These are phyloP conservation scores for Aleadryas rufinucha DNA, from an alignment of 2,113 vertebrate species.

Conservation along the genomic window DNA sequence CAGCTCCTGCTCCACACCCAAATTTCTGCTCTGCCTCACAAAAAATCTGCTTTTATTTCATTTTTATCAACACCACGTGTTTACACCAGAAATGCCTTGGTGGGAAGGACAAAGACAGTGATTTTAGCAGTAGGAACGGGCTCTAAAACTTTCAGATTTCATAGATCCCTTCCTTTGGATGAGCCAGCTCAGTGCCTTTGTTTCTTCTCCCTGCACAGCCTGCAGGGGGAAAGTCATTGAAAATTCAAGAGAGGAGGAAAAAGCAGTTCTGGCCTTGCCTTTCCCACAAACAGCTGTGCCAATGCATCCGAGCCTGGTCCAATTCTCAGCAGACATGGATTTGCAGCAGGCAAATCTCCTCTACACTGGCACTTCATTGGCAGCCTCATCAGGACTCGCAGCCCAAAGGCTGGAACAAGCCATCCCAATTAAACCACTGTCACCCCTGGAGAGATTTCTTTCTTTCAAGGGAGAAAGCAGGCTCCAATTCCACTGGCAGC, in stretches of 20 bases:
- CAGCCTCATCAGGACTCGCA: not conserved
- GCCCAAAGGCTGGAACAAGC: not conserved
- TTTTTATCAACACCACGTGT: not conserved
- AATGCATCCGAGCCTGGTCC: not conserved
- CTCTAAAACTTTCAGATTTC: not conserved
- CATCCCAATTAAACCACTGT: not conserved
- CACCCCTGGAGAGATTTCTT: not conserved
- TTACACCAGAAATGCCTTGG: not conserved
- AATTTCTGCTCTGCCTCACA: not conserved
- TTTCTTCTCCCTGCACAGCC: not conserved
- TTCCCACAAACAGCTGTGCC: not conserved
- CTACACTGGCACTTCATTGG: not conserved
- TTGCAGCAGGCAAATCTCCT: not conserved
- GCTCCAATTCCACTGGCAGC: not conserved
- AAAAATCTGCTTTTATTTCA: not conserved
- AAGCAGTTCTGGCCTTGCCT: not conserved
- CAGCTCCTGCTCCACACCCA: not conserved
- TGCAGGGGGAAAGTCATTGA: not conserved
- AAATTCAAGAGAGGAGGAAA: not conserved
- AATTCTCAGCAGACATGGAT: not conserved
- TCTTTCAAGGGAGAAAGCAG: not conserved
- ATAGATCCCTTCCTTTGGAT: not conserved
- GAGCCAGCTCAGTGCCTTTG: not conserved
- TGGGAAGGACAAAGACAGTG: not conserved
- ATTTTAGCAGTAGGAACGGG: not conserved